Evolutionary conservation across 1,140 invertebrate genomes (phyloP), one percentile per base, ranked within the genome.

Genomic region (Linepithema humile): DNA sequence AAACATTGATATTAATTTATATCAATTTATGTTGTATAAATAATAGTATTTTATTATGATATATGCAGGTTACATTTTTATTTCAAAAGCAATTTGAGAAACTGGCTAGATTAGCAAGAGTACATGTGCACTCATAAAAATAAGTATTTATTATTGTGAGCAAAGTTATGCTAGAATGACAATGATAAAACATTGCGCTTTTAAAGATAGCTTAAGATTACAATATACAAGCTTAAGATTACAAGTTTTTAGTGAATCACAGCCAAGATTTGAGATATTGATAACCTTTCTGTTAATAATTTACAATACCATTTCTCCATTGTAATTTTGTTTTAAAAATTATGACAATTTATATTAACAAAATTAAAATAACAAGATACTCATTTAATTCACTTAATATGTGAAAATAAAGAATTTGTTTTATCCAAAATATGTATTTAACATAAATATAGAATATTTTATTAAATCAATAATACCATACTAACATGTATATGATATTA

Each of bases 261-360:
- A 80, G 85, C 75, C 85, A 85, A 59, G n/a, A 72, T 84, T 64
- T 64, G 10, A 74, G 57, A 43, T 60, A 35, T 23, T 45, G 29
- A 12, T 50, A 45, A 15, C 4, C 32, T 55, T 55, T 15, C 15
- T 73, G 15, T 53, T 50, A 15, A 57, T 9, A 45, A 35, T 23
- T 55, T 29, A 59, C 38, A 23, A 4, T 45, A 3, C 12, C n/a
- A 48, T 17, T 48, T 48, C 15, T 6, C 23, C 20, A 10, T 29
- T 35, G 1, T 15, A 38, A 15, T 45, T 15, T 9, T 0, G 7
- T 35, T 32, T 45, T 40, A 55, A 3, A 45, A 10, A 29, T 12
- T 48, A 50, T 43, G 1, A 15, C 1, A 12, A 23, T 20, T 1
- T 45, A 50, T 29, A 10, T 17, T 10, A 38, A 26, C 29, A 72